phyloP scores from a whole-genome alignment of 2,113 vertebrate genomes.

The Epinephelus lanceolatus region DNA sequence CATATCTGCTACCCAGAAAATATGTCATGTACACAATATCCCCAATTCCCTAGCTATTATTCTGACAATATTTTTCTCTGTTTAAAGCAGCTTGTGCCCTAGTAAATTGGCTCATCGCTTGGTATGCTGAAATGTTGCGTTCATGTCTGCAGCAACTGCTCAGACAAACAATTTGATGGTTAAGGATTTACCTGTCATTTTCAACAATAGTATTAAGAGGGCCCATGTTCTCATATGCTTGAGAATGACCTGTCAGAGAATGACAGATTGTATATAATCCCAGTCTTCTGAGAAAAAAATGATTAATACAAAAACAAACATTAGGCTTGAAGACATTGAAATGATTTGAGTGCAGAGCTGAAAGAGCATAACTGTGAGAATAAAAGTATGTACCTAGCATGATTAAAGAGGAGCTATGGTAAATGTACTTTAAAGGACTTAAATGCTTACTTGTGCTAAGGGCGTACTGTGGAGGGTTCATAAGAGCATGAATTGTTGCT shows the following conservation, averaged over 20 bases:
- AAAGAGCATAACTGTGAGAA: conserved; percentile 43
- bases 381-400: conserved; percentile 31
- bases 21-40: neutral
- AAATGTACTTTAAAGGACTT: neutral
- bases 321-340: conserved; percentile 13
- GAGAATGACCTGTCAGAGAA: conserved; percentile 43
- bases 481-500: conserved; percentile 14
- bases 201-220: conserved; percentile 18
- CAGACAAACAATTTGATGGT: conserved; percentile 31
- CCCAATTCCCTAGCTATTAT: neutral
- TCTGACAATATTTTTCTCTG: neutral
- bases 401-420: conserved; percentile 22
- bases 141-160: conserved; percentile 2
- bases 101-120: neutral
- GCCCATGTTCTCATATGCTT: conserved; percentile 14
- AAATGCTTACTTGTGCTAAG: conserved; percentile 15
- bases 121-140: neutral
- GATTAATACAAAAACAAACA: conserved; percentile 15
- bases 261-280: conserved; percentile 13
- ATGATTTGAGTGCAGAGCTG: conserved; percentile 8
- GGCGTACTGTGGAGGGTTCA: conserved; percentile 3
- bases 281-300: conserved; percentile 1
- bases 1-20: conserved; percentile 1
- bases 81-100: neutral
- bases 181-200: conserved; percentile 36